A percentile compares a stretch with the other conserved stretches of the same genome.
Conservation (phyloP, 2,113 vertebrate genomes). For the Petaurus breviceps region DNA sequence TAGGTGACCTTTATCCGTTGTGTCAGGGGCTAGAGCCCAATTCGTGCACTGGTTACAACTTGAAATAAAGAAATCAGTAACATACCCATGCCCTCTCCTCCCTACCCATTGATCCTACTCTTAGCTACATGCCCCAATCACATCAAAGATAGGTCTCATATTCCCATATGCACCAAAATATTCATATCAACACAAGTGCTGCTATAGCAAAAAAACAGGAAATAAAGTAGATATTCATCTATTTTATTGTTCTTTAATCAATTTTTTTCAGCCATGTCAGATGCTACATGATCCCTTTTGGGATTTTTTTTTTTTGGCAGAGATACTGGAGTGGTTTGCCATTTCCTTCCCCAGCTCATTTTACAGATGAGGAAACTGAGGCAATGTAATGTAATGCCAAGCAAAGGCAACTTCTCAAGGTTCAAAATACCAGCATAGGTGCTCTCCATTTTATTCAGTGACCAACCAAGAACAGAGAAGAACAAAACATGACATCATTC, state of each 20-base stretch:
- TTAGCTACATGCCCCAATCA: neutral
- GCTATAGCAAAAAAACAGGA: neutral
- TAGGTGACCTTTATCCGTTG: neutral
- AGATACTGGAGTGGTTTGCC: neutral
- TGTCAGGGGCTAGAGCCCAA: neutral
- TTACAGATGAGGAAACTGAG: neutral
- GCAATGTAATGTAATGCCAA: no score
- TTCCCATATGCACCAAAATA: neutral
- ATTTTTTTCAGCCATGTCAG: neutral
- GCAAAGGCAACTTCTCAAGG: no score
- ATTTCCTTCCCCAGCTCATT: neutral
- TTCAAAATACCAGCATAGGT: no score
- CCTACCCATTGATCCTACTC: neutral
- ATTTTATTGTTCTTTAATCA: neutral
- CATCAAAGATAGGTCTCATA: neutral
- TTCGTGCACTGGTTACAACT: neutral
- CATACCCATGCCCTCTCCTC: neutral
- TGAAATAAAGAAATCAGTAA: neutral
- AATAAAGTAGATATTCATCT: neutral
- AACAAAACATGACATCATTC: no score
- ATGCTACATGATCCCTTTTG: neutral
- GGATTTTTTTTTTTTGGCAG: no score
- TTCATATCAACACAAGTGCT: neutral
- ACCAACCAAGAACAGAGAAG: no score
- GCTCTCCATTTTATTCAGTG: no score